A percentile compares a stretch with the other conserved stretches of the same genome.
These are phyloP conservation scores for Macropis europaea DNA, from an alignment of 2,888 invertebrate species.

Conservation along the genomic window DNA sequence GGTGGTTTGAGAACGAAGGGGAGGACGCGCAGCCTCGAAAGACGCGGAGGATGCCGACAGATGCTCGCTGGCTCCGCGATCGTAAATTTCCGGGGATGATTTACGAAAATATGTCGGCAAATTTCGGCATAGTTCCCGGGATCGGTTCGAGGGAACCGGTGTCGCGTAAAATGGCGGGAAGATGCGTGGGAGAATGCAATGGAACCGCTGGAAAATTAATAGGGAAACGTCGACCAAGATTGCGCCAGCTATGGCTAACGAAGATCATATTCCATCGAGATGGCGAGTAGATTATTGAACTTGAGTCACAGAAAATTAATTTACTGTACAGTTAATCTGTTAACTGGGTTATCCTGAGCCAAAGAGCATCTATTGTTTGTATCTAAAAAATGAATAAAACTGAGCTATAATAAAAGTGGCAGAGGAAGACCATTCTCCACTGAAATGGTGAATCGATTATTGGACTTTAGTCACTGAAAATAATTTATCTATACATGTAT, in stretches of 20 bases:
- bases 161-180: slow-evolving; percentile 7
- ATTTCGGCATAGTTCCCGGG: slow-evolving; percentile 57
- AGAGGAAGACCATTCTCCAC: too few species aligned
- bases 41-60: slow-evolving; percentile 12
- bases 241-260: not conserved
- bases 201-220: slow-evolving; percentile 39
- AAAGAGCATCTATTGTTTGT: too few species aligned
- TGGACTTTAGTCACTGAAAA: too few species aligned
- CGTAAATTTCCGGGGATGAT: slow-evolving; percentile 61
- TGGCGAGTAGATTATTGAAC: too few species aligned
- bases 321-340: too few species aligned
- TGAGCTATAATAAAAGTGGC: too few species aligned
- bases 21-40: slow-evolving; percentile 28
- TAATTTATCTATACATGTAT: too few species aligned
- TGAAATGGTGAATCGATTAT: too few species aligned
- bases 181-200: slow-evolving; percentile 33
- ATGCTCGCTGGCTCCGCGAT: slow-evolving; percentile 11
- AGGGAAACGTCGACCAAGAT: slow-evolving; percentile 19
- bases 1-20: slow-evolving; percentile 8
- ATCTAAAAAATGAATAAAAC: too few species aligned
- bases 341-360: too few species aligned
- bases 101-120: slow-evolving; percentile 62
- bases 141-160: not conserved
- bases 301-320: too few species aligned
- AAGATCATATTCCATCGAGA: too few species aligned